Base-by-base conservation (phyloP, 2,113 vertebrate species). In the Cryptotis parvus region DNA sequence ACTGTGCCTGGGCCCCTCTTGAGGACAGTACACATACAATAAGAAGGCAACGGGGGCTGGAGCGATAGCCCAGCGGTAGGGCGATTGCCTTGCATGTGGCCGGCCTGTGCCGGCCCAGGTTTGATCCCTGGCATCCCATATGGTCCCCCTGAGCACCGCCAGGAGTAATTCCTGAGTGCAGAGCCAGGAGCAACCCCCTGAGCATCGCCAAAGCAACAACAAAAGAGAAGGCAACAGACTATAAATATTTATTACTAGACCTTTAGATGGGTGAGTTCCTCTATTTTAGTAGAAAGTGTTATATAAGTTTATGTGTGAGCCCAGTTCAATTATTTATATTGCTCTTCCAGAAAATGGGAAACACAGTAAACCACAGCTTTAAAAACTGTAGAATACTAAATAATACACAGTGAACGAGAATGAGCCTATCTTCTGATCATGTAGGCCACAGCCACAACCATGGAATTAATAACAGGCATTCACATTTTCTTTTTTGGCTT, bases 191-290 rank as follows among this genome's bases (percentile, higher is more conserved):
- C n/a, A n/a, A n/a, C n/a, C n/a, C n/a, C n/a, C n/a, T n/a, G n/a
- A n/a, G n/a, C n/a, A n/a, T n/a, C n/a, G n/a, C n/a, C n/a, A n/a
- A n/a, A n/a, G n/a, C n/a, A n/a, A n/a, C n/a, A n/a, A n/a, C n/a
- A n/a, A n/a, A n/a, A n/a, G n/a, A 61, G 45, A 77, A 72, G 61
- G 68, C 35, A 18, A 10, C 45, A 10, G 74, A 29, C 35, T 49
- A 61, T 91, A 87, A 75, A 70, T 84, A 89, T 72, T 90, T 86
- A 92, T 63, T 43, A 84, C 6, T 15, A 92, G 86, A 66, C 9
- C 37, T 84, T 77, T 29, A 84, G 68, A 76, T 79, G 24, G 66
- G 52, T 15, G 5, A 66, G 33, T 24, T 72, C 31, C 69, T 65
- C 27, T 49, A 49, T 26, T 82, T n/a, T 58, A 89, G 39, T 15